Conservation (phyloP, 1,140 invertebrate genomes). For the Drosophila subobscura region DNA sequence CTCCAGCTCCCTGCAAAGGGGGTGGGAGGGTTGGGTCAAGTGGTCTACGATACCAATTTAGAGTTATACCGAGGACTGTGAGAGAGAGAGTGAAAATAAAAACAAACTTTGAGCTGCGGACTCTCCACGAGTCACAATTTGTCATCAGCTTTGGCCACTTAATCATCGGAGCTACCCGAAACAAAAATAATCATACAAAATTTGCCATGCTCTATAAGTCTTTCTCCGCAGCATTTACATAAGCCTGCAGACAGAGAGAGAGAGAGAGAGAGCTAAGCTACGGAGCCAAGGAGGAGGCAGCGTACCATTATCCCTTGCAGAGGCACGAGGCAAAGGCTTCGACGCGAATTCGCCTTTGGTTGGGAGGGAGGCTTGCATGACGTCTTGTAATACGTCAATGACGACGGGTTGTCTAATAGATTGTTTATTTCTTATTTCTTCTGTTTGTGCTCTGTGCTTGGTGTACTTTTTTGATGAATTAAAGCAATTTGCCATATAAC, state of each 20-base stretch:
- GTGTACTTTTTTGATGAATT: constrained; percentile 61
- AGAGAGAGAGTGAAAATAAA: constrained; percentile 15
- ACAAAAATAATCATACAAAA: constrained; percentile 37
- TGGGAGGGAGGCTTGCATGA: constrained; percentile 63
- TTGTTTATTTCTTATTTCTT: constrained; percentile 64
- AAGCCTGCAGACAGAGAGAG: constrained; percentile 28
- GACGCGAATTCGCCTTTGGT: neutral
- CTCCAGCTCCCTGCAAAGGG: constrained; percentile 4
- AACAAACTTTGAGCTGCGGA: constrained; percentile 22
- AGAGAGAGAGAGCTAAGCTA: neutral
- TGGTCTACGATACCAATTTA: constrained; percentile 74
- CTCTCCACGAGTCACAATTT: constrained; percentile 57
- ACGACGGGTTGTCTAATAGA: constrained; percentile 79
- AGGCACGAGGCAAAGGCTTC: constrained; percentile 43
- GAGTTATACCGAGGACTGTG: constrained; percentile 12
- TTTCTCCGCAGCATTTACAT: constrained; percentile 58
- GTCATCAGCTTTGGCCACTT: constrained; percentile 74
- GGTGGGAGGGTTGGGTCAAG: constrained; percentile 51
- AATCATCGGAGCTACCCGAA: constrained; percentile 44
- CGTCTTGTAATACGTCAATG: constrained; percentile 79
- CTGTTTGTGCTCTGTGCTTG: constrained; percentile 5
- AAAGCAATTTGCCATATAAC: constrained; percentile 65
- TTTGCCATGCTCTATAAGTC: constrained; percentile 72
- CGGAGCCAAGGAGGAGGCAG: constrained; percentile 10
- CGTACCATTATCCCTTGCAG: constrained; percentile 57